phyloP scores from a whole-genome alignment of 2,797 vertebrate genomes.

The Phylloscopus collybita region DNA sequence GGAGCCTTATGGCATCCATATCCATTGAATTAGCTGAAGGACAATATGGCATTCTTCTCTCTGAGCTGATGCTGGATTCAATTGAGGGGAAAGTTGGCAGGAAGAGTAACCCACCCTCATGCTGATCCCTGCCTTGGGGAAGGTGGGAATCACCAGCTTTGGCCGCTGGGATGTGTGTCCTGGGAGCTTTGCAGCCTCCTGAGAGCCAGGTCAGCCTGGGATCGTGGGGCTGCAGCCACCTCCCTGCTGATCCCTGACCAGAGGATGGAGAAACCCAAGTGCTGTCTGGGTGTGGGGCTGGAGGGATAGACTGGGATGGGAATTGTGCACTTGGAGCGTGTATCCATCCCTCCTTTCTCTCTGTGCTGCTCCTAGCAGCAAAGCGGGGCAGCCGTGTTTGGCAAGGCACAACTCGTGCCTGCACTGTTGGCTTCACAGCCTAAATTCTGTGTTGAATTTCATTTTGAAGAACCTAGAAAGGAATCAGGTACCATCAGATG shows the following conservation, averaged over 20 bases:
- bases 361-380: neutral
- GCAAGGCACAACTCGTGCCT: neutral
- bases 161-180: neutral
- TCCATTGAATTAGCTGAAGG: neutral
- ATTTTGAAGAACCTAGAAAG: neutral
- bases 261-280: accelerated
- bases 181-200: neutral
- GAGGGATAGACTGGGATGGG: accelerated
- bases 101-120: neutral
- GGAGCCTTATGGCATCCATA: neutral
- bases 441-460: neutral
- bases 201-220: neutral
- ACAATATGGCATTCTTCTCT: neutral
- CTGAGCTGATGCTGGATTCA: neutral
- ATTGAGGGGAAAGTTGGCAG: neutral
- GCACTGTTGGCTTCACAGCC: neutral
- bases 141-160: neutral
- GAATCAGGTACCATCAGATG: neutral
- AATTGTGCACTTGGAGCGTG: accelerated
- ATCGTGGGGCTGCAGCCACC: accelerated
- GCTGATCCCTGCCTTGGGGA: neutral
- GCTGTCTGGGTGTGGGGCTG: neutral
- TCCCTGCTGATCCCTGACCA: neutral
- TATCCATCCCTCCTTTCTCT: neutral
- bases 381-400: neutral